Evolutionary conservation across 1,140 invertebrate genomes (phyloP), one percentile per base, ranked within the genome.

Genomic region (Zaprionus inermis): DNA sequence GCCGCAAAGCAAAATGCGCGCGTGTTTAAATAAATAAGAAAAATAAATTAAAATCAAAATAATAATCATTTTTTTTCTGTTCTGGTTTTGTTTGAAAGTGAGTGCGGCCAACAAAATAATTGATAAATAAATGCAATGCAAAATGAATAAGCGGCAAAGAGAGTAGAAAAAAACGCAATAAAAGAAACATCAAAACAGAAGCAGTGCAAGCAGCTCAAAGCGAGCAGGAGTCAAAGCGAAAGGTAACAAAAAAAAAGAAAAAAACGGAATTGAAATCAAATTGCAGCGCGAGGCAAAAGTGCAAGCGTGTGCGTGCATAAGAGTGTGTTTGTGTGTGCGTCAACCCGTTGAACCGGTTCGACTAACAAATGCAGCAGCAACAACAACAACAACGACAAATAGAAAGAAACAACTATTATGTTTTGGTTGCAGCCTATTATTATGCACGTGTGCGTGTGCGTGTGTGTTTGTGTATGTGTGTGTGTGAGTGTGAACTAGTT

Each of bases 261-360:
- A 66, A 41, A 49, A 57, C 20, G 34, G 52, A 70, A 70, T 57
- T 36, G 32, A 74, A 51, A 18, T 59, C 16, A 56, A 52, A 56
- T 44, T 36, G 55, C 55, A 58, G 36, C 32, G 38, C 38, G 38
- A 44, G 38, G 14, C 38, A 41, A 41, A 41, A 44, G 38, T 44
- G 72, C 72, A 74, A 70, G 64, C 49, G 34, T 22, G 61, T 56
- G 61, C 28, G 14, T 28, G 56, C 3, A 34, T 60, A 56, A 49
- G 16, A 30, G 57, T 68, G 49, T 22, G 34, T 14, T 14, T 56
- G 24, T 24, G 61, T 12, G 16, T 54, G 52, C 5, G 34, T 66
- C 44, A 71, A 75, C 72, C 72, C 54, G 72, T 75, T 75, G 68
- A 71, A 75, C 72, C 72, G 72, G 72, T 75, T 71, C 44, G 46